Evolutionary conservation across 1,140 invertebrate genomes (phyloP).

Genomic region (Drosophila setifemur): DNA sequence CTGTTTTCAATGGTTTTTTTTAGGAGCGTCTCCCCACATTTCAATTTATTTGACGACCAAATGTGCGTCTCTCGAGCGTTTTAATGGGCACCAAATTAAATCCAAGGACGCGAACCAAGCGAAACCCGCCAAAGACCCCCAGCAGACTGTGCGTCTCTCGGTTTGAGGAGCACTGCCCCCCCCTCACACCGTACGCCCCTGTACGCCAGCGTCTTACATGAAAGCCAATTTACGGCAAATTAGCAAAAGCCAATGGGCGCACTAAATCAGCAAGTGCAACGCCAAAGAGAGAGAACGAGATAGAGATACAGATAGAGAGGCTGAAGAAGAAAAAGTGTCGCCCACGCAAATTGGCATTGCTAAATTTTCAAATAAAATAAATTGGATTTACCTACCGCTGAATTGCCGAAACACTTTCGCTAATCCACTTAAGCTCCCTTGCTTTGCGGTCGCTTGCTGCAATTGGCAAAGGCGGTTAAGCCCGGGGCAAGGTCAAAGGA

Average conservation of each 20-base stretch:
- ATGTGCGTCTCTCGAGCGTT: neutral
- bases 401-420: constrained; percentile 61
- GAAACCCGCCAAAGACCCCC: constrained; percentile 74
- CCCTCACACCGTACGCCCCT: neutral
- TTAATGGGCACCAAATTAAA: constrained; percentile 66
- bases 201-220: constrained; percentile 43
- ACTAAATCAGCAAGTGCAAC: constrained; percentile 58
- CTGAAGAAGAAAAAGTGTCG: constrained; percentile 29
- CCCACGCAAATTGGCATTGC: constrained; percentile 43
- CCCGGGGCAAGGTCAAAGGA: constrained; percentile 29
- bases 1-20: neutral
- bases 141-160: constrained; percentile 56
- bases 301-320: too few relatives aligned
- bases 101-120: constrained; percentile 66
- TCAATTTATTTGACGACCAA: neutral
- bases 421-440: constrained; percentile 64
- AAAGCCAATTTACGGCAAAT: constrained; percentile 71
- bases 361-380: constrained; percentile 66
- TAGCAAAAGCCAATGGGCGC: constrained; percentile 67
- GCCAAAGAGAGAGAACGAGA: neutral
- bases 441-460: constrained; percentile 20
- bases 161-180: constrained; percentile 11
- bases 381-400: constrained; percentile 54
- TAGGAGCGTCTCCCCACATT: neutral
- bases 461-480: constrained; percentile 22